Base-by-base conservation (phyloP, 2,888 invertebrate species). In the Alloplasta piceator region DNA sequence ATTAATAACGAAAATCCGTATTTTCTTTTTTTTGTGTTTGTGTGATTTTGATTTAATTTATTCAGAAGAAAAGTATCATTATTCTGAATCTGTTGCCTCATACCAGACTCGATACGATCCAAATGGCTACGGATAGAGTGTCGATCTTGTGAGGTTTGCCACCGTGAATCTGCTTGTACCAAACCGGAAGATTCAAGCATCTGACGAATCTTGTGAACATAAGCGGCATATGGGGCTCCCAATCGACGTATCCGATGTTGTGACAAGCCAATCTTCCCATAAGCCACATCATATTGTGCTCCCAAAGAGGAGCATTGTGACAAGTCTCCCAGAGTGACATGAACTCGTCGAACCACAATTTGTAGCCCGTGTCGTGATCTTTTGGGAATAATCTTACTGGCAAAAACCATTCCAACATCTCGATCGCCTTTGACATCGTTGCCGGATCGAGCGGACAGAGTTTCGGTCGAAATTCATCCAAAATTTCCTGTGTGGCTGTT, bases 161-260 rank as follows among this genome's bases (percentile, higher is more conserved):
- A 85, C 93, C 93, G 89, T 94, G 94, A 88, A 94, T 93, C 81
- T 95, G 94, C 87, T 96, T 96, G 89, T 96, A 96, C 81, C 95
- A 94, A 72, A 98, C 97, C 0, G 97, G 98, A 68, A 98, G 93
- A 88, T 96, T 95, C 71, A 98, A 94, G 50, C 95, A 95, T 83
- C 96, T 94, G 81, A 97, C 92, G 90, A 95, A 96, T 90, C 95
- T 93, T 9, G 95, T 94, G 88, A 96, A 97, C 94, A 97, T 96
- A 73, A 95, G 92, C 0, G 97, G 95, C 68, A 97, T 94, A 89
- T 97, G 94, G 0, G 97, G 96, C 81, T 96, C 95, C 98, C 98
- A 98, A 91, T 98, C 95, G 56, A 98, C 95, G 70, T 95, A 95
- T 0, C 98, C 98, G 70, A 97, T 95, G 91, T 96, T 97, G 85